phyloP scores from a whole-genome alignment of 2,797 vertebrate species.

The Poeciliopsis turneri region DNA sequence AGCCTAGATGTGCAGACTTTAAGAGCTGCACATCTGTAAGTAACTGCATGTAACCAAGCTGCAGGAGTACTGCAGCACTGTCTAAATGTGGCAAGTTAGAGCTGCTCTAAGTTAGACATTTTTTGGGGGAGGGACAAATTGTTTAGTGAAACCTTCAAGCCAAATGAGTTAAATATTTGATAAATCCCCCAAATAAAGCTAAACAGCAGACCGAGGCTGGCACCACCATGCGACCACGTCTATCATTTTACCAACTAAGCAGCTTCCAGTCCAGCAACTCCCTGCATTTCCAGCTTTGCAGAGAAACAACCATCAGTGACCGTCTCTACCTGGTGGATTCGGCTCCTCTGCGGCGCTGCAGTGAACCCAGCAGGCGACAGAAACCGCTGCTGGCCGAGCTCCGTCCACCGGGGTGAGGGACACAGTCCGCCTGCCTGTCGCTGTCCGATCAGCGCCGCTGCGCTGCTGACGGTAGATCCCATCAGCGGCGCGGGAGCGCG shows the following conservation, averaged over 20 bases:
- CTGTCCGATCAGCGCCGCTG: slow-evolving; percentile 2
- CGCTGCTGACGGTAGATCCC: slow-evolving; percentile 28
- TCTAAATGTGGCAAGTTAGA: not conserved
- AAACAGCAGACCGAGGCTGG: slow-evolving; percentile 17
- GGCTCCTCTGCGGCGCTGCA: slow-evolving; percentile 6
- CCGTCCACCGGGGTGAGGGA: slow-evolving; percentile 20
- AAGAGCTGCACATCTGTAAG: not conserved
- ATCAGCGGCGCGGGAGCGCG: slow-evolving; percentile 29
- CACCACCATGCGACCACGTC: slow-evolving; percentile 30
- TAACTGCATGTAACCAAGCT: not conserved
- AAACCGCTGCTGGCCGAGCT: not conserved
- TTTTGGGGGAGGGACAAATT: not conserved
- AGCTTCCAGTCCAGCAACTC: not conserved
- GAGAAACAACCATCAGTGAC: not conserved
- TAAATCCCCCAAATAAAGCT: not conserved
- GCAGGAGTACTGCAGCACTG: not conserved
- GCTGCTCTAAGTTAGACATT: not conserved
- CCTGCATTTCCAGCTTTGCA: not conserved
- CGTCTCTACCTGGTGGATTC: slow-evolving; percentile 20
- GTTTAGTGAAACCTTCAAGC: not conserved
- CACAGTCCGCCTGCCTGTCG: not conserved
- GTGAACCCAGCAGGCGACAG: not conserved
- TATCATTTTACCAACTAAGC: not conserved
- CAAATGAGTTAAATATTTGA: not conserved
- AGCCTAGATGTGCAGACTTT: not conserved